These are phyloP conservation scores for Melanocharis versteri DNA, from an alignment of 2,113 vertebrate genomes.

Conservation along the genomic window DNA sequence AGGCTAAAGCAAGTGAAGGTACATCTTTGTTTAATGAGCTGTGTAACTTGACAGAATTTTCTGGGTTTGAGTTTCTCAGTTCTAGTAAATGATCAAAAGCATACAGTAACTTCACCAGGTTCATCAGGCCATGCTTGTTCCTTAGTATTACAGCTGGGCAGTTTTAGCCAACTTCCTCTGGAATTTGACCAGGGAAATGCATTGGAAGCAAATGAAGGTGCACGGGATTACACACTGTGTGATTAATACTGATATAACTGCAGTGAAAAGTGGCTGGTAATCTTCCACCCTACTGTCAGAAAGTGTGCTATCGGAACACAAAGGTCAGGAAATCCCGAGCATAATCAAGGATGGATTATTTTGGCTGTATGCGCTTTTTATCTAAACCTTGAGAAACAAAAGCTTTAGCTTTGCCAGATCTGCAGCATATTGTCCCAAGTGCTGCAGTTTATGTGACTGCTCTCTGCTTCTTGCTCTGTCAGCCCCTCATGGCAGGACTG, in stretches of 20 bases:
- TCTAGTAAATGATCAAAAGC: background rate
- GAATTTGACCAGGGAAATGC: background rate
- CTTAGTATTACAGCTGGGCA: background rate
- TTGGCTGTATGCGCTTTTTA: background rate
- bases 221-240: background rate
- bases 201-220: background rate
- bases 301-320: background rate
- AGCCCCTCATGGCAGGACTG: fast-evolving
- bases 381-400: background rate
- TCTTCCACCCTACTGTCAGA: background rate
- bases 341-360: background rate
- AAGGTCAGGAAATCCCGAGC: background rate
- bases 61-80: background rate
- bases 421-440: background rate
- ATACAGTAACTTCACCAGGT: background rate
- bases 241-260: background rate
- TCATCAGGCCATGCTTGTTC: background rate
- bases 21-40: background rate
- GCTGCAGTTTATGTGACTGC: background rate
- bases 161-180: background rate
- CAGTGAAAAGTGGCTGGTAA: background rate
- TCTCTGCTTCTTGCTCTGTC: background rate
- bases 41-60: background rate
- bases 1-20: background rate
- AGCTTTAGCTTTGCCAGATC: background rate